phyloP scores from a whole-genome alignment of 1,140 invertebrate genomes.

The Drosophila asahinai region DNA sequence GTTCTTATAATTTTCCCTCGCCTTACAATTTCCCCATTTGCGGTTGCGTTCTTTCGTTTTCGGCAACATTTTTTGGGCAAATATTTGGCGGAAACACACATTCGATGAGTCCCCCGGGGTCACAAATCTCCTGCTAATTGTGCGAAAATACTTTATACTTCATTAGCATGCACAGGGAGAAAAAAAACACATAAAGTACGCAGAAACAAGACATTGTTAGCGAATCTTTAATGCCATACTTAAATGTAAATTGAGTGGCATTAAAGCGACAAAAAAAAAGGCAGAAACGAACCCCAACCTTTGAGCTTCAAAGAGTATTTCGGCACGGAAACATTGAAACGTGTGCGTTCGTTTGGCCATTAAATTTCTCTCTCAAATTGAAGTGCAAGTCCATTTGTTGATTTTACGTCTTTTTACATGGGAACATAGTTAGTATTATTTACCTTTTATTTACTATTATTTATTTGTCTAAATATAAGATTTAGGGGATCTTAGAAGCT shows the following conservation, averaged over 20 bases:
- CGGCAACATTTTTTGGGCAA: slow-evolving; percentile 66
- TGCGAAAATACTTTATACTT: slow-evolving; percentile 16
- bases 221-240: slow-evolving; percentile 12
- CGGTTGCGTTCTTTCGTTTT: slow-evolving; percentile 9
- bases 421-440: background rate
- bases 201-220: slow-evolving; percentile 16
- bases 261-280: background rate
- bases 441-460: background rate
- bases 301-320: slow-evolving; percentile 7
- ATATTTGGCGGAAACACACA: slow-evolving; percentile 55
- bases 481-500: too few relatives aligned
- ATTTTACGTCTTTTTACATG: background rate
- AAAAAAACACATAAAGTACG: slow-evolving; percentile 14
- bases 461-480: too few relatives aligned
- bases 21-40: slow-evolving; percentile 10
- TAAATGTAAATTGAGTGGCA: slow-evolving; percentile 13
- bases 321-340: slow-evolving; percentile 5
- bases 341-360: slow-evolving; percentile 3
- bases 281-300: slow-evolving; percentile 11
- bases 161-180: slow-evolving; percentile 1
- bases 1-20: slow-evolving; percentile 50
- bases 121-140: slow-evolving; percentile 24
- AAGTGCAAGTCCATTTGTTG: background rate
- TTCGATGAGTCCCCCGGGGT: slow-evolving; percentile 10
- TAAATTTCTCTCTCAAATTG: background rate